Percentiles rank a stretch among this genome's conserved stretches.
phyloP scores from a whole-genome alignment of 2,113 vertebrate species.

The Rhea americana region DNA sequence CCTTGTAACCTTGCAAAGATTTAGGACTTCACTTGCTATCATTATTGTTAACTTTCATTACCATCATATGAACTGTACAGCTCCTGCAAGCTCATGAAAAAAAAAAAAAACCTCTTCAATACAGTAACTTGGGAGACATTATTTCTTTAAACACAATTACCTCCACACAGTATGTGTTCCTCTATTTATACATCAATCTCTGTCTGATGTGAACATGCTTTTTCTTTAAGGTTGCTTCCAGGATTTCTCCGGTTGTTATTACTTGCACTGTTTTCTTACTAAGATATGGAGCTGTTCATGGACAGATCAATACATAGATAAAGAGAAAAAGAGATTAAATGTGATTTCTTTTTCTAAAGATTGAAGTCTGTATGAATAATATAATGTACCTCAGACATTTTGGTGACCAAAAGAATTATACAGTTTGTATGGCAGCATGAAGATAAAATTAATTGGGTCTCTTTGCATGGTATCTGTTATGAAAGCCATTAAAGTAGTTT shows the following conservation, averaged over 20 bases:
- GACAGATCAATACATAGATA: conserved; percentile 39
- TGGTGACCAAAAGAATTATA: conserved; percentile 54
- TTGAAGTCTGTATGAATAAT: conserved; percentile 20
- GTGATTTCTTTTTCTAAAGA: conserved; percentile 36
- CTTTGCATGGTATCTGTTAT: conserved; percentile 37
- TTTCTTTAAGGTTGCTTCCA: conserved; percentile 35
- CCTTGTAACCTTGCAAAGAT: neutral
- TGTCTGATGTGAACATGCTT: neutral
- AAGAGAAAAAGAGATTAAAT: conserved; percentile 44
- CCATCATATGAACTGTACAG: neutral
- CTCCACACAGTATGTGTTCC: neutral
- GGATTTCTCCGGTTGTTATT: conserved; percentile 14
- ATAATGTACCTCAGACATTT: conserved; percentile 41
- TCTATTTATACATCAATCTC: neutral
- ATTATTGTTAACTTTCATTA: neutral
- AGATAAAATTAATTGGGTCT: conserved; percentile 67
- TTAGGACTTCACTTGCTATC: neutral
- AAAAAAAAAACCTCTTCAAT: neutral
- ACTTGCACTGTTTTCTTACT: neutral
- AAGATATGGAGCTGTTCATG: conserved; percentile 14
- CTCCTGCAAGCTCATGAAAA: neutral
- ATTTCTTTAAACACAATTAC: neutral
- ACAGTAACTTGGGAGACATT: neutral
- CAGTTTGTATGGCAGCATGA: conserved; percentile 42
- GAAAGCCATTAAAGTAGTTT: conserved; percentile 61